phyloP scores from a whole-genome alignment of 2,888 invertebrate species.

The Bellardia bayeri region DNA sequence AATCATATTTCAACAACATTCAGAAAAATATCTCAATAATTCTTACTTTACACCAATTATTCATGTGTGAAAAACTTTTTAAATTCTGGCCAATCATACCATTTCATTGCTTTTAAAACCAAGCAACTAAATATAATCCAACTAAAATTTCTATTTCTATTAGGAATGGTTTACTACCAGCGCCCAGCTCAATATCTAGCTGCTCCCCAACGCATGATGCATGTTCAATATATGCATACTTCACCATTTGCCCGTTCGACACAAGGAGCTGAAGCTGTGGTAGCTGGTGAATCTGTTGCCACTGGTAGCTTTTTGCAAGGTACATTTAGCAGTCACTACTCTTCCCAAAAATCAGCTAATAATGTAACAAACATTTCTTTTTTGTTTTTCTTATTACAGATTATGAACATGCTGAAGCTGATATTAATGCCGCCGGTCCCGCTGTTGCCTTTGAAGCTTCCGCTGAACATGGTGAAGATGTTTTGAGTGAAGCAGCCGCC shows the following conservation, averaged over 20 bases:
- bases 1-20: too few relatives aligned
- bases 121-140: not conserved
- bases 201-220: conserved; percentile 79
- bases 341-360: not conserved
- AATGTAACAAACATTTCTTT: not conserved
- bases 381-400: conserved; percentile 74
- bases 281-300: conserved; percentile 83
- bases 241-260: conserved; percentile 81
- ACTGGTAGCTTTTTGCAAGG: conserved; percentile 83
- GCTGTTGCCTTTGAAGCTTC: conserved; percentile 58
- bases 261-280: conserved; percentile 82
- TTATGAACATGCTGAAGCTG: conserved; percentile 82
- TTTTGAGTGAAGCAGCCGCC: conserved; percentile 81
- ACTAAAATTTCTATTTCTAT: not conserved
- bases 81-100: too few relatives aligned
- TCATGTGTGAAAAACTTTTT: too few relatives aligned
- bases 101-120: too few relatives aligned
- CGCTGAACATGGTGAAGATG: conserved; percentile 78
- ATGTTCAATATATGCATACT: conserved; percentile 83
- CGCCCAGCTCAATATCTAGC: conserved; percentile 81
- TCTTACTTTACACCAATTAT: too few relatives aligned
- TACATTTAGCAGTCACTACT: conserved; percentile 73
- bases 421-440: conserved; percentile 76
- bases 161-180: conserved; percentile 82
- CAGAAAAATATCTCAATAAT: too few relatives aligned